These are phyloP conservation scores for Diachasmimorpha longicaudata DNA, from an alignment of 1,140 invertebrate genomes.

Conservation along the genomic window DNA sequence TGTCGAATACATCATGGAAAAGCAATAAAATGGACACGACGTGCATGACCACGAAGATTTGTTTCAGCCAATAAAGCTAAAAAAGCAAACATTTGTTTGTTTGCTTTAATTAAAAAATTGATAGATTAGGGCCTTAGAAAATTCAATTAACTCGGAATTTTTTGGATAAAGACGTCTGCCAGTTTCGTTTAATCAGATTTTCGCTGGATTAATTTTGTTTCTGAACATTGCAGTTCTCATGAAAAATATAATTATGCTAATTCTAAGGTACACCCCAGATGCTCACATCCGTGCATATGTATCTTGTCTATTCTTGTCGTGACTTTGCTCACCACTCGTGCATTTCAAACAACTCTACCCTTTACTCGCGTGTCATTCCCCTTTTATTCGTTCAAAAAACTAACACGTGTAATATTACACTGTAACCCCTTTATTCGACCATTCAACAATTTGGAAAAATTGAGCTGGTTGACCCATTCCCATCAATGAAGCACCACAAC, in stretches of 20 bases:
- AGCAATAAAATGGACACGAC: no score
- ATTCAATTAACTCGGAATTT: neutral
- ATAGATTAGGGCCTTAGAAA: no score
- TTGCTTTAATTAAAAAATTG: no score
- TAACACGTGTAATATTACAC: neutral
- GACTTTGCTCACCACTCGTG: neutral
- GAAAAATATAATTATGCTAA: slow-evolving; percentile 21
- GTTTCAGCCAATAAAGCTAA: no score
- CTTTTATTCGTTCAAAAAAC: neutral
- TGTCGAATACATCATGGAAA: no score
- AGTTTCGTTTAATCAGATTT: slow-evolving; percentile 1
- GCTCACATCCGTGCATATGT: slow-evolving; percentile 1
- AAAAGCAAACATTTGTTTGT: no score
- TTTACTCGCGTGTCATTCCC: neutral
- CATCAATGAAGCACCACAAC: no score
- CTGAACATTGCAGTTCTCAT: neutral
- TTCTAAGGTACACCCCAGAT: neutral
- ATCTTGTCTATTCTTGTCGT: slow-evolving; percentile 3
- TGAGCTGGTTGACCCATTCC: no score
- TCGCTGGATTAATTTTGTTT: slow-evolving; percentile 12
- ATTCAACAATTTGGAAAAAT: no score
- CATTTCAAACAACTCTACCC: neutral
- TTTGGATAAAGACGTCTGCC: neutral
- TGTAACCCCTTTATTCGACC: no score
- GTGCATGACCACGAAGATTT: no score